Base-by-base conservation (phyloP, 2,113 vertebrate genomes). In the Boulengeromyrus knoepffleri region DNA sequence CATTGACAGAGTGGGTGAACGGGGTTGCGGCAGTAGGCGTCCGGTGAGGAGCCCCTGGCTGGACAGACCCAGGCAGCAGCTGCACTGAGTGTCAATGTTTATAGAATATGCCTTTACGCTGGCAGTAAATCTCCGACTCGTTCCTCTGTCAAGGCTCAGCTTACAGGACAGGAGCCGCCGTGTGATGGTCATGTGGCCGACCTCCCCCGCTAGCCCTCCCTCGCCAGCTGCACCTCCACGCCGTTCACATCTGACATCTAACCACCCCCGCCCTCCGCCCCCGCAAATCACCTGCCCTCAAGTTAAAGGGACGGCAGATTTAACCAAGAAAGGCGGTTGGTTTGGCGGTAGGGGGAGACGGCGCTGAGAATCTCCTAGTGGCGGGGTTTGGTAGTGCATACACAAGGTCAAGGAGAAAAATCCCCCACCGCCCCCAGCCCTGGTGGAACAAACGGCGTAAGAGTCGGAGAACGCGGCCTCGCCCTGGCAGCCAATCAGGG, bases 61-160 rank as follows among this genome's bases (percentile, higher is more conserved):
- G 13, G 49, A 86, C 85, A 77, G 90, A 88, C 89, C 80, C 90
- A 58, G 27, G 89, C 92, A 91, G 93, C 95, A 96, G 95, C 94
- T 95, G 95, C 94, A 91, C 92, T 94, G 93, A 95, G 91, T 96
- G 94, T 96, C 95, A 95, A 95, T 95, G 95, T 96, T 96, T 95
- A 95, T 95, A 93, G 95, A 96, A 95, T 96, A 95, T 95, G 94
- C 91, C 92, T 95, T 96, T 94, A 95, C 92, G 90, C 93, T 91
- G 36, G 87, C 94, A 92, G 94, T 96, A 95, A 95, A 96, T 96
- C 93, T 94, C 92, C 45, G 88, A 89, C 95, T 96, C 52, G 92
- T 93, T 92, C 92, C 70, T 49, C 88, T 89, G 45, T 46, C 91
- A 56, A 56, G 91, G 91, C 90, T 94, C 92, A 3, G 2, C 91